phyloP scores from a whole-genome alignment of 1,140 invertebrate species.

The Monomorium pharaonis region DNA sequence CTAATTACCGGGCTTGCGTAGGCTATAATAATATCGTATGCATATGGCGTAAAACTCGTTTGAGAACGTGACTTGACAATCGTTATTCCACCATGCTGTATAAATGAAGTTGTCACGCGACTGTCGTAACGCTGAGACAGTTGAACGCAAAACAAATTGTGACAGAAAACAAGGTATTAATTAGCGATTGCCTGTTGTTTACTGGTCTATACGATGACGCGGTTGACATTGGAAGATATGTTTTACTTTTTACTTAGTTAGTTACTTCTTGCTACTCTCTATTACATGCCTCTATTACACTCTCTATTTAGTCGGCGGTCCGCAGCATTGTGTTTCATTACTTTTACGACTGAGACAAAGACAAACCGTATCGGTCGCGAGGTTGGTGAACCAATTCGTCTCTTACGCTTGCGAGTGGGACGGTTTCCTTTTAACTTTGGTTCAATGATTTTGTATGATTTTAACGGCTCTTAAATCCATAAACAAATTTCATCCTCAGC shows the following conservation, averaged over 20 bases:
- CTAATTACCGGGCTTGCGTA: constrained; percentile 14
- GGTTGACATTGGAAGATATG: constrained; percentile 61
- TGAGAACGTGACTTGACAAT: constrained; percentile 55
- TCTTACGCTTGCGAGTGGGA: constrained; percentile 67
- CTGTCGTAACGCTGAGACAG: constrained; percentile 60
- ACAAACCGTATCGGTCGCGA: constrained; percentile 76
- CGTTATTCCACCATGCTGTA: constrained; percentile 57
- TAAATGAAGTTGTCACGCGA: constrained; percentile 68
- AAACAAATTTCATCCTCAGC: neutral
- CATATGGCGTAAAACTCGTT: constrained; percentile 49
- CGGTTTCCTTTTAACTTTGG: constrained; percentile 69
- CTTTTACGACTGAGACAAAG: constrained; percentile 82
- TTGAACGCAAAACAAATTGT: constrained; percentile 64
- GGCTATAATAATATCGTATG: constrained; percentile 19
- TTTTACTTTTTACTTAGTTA: constrained; percentile 68
- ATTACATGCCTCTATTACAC: too few species aligned
- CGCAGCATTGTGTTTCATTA: constrained; percentile 78
- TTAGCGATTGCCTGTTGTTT: constrained; percentile 69
- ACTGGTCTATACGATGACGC: constrained; percentile 57
- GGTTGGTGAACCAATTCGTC: constrained; percentile 75
- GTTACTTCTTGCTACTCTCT: constrained; percentile 73
- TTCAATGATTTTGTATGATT: neutral
- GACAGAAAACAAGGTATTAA: constrained; percentile 68
- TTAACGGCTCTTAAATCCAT: neutral
- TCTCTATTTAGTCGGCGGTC: constrained; percentile 80